Evolutionary conservation across 2,797 vertebrate species (phyloP).

Genomic region (Labroides dimidiatus): DNA sequence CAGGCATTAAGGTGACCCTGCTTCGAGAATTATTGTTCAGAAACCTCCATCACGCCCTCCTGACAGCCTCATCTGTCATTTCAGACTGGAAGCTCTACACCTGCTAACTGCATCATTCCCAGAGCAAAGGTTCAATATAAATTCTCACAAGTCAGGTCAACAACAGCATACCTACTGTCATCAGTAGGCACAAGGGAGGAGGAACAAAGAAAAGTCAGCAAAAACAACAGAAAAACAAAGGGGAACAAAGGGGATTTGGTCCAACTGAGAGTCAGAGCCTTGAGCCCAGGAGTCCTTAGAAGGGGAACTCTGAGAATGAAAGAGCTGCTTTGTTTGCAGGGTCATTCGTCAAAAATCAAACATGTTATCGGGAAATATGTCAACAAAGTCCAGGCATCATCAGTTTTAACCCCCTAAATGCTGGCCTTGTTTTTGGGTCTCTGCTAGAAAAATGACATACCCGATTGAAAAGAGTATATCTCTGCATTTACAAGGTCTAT

Average conservation of each 20-base stretch:
- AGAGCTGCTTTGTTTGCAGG: conserved; percentile 10
- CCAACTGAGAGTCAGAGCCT: not conserved
- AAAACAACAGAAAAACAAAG: not conserved
- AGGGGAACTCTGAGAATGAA: not conserved
- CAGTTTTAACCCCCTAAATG: too few relatives aligned
- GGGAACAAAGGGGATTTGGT: not conserved
- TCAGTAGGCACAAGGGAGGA: not conserved
- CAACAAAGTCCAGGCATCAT: too few relatives aligned
- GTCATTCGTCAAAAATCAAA: too few relatives aligned
- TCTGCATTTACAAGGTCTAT: too few relatives aligned
- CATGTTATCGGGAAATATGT: too few relatives aligned
- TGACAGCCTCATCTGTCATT: conserved; percentile 53
- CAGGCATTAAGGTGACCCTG: conserved; percentile 26
- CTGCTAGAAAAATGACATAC: too few relatives aligned
- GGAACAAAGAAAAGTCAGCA: not conserved
- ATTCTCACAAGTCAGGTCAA: conserved; percentile 34
- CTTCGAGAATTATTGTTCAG: not conserved
- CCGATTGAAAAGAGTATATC: too few relatives aligned
- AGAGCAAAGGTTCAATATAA: conserved; percentile 22
- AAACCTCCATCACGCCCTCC: conserved; percentile 1
- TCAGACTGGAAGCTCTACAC: conserved; percentile 4
- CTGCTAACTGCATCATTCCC: conserved; percentile 19
- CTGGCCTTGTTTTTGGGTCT: too few relatives aligned
- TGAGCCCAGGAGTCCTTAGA: not conserved
- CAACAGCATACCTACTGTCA: not conserved